These are phyloP conservation scores for Sarcoramphus papa DNA, from an alignment of 2,797 vertebrate species.

Conservation along the genomic window DNA sequence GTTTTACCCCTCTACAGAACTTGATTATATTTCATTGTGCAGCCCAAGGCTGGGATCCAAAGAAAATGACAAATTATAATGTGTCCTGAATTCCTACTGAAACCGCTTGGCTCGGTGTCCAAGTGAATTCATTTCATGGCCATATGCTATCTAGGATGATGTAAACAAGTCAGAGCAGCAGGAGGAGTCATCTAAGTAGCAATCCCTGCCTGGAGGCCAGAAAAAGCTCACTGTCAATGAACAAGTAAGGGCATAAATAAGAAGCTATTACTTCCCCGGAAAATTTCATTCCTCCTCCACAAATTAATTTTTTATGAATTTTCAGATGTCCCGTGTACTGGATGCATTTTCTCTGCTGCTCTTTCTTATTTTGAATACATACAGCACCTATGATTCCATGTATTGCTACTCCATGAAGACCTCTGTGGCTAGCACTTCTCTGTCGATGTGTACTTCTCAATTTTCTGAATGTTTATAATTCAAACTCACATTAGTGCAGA, in stretches of 20 bases:
- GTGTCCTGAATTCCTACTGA: conserved; percentile 31
- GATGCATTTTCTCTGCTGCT: conserved; percentile 1
- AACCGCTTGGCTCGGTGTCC: conserved; percentile 25
- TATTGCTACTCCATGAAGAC: neutral
- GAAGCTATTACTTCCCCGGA: conserved; percentile 16
- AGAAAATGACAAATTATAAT: conserved; percentile 51
- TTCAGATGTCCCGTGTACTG: neutral
- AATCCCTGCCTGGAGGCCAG: conserved; percentile 41
- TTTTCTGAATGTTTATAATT: neutral
- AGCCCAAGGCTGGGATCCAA: conserved; percentile 6
- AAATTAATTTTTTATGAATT: conserved; percentile 45
- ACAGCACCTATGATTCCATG: neutral
- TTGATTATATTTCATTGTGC: neutral
- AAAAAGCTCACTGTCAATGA: neutral
- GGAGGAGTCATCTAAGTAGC: conserved; percentile 27
- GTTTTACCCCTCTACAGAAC: neutral
- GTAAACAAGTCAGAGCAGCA: conserved; percentile 59
- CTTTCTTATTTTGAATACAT: neutral
- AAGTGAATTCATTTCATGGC: conserved; percentile 44
- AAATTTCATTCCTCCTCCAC: conserved; percentile 7
- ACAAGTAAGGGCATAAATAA: conserved; percentile 33
- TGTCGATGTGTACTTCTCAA: neutral
- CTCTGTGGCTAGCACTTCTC: neutral
- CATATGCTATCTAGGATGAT: conserved; percentile 15
- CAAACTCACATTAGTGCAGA: neutral